Evolutionary conservation across 2,888 invertebrate genomes (phyloP).

Genomic region (Mythimna ferrago): DNA sequence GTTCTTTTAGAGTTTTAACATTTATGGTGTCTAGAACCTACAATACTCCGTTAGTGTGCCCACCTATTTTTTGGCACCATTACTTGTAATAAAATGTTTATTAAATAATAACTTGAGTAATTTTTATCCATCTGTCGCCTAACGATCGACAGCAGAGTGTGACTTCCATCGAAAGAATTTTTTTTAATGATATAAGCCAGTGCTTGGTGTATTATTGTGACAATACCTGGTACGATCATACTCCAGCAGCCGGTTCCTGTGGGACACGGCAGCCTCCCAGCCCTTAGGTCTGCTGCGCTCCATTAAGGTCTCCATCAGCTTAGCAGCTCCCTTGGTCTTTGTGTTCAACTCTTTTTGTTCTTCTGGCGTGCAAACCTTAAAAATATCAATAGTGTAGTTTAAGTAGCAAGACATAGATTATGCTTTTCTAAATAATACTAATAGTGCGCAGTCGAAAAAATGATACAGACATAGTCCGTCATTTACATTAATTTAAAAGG

Average conservation of each 20-base stretch:
- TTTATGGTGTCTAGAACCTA: too few species aligned
- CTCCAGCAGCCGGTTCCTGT: constrained; percentile 95
- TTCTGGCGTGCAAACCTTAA: constrained; percentile 92
- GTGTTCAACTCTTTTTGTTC: constrained; percentile 92
- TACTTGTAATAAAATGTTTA: too few species aligned
- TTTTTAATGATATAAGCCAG: too few species aligned
- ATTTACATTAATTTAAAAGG: neutral
- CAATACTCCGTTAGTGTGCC: too few species aligned
- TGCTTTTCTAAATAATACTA: neutral
- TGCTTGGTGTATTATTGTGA: neutral
- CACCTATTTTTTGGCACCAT: too few species aligned
- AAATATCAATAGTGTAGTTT: neutral
- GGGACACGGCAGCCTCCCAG: constrained; percentile 93
- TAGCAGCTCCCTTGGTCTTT: constrained; percentile 93
- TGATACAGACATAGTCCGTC: neutral
- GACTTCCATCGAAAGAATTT: too few species aligned
- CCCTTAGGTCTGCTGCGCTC: constrained; percentile 91
- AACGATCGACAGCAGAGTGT: too few species aligned
- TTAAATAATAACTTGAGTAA: too few species aligned
- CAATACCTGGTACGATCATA: constrained; percentile 95
- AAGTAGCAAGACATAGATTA: too few species aligned
- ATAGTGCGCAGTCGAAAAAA: neutral
- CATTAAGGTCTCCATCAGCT: constrained; percentile 92
- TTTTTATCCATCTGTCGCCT: too few species aligned
- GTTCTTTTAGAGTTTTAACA: too few species aligned